Percentiles rank a stretch among this genome's conserved stretches.
Evolutionary conservation across 2,888 invertebrate species (phyloP).

Genomic region (Entomobrya proxima): DNA sequence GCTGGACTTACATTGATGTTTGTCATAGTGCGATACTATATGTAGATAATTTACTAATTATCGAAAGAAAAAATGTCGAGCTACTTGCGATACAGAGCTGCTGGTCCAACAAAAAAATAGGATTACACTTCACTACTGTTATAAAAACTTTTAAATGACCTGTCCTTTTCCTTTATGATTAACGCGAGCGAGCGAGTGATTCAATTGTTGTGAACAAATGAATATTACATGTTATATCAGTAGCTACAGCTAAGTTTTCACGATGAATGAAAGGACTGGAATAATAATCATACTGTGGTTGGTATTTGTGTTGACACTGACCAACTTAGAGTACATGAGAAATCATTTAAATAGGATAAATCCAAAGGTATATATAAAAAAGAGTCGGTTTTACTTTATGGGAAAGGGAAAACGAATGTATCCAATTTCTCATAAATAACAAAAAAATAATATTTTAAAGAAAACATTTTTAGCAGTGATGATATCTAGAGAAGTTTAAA

Average conservation of each 20-base stretch:
- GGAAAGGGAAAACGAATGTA: background rate
- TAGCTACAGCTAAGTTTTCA: background rate
- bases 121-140: no score
- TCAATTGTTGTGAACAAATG: conserved; percentile 22
- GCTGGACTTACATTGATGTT: background rate
- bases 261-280: background rate
- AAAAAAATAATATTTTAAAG: conserved; percentile 3
- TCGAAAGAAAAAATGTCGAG: conserved; percentile 1
- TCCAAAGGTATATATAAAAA: no score
- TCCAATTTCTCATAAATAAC: background rate
- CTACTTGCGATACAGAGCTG: conserved; percentile 27
- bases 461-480: background rate
- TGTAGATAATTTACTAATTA: background rate
- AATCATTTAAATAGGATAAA: background rate
- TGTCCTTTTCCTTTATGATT: no score
- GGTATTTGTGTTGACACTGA: conserved; percentile 44
- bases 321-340: background rate
- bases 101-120: conserved; percentile 26
- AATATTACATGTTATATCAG: background rate
- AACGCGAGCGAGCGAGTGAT: conserved; percentile 42
- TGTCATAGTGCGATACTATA: background rate
- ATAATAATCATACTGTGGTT: background rate
- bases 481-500: no score
- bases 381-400: background rate
- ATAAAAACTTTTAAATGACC: no score